These are phyloP conservation scores for Hydriomena furcata DNA, from an alignment of 2,888 invertebrate species.

Conservation along the genomic window DNA sequence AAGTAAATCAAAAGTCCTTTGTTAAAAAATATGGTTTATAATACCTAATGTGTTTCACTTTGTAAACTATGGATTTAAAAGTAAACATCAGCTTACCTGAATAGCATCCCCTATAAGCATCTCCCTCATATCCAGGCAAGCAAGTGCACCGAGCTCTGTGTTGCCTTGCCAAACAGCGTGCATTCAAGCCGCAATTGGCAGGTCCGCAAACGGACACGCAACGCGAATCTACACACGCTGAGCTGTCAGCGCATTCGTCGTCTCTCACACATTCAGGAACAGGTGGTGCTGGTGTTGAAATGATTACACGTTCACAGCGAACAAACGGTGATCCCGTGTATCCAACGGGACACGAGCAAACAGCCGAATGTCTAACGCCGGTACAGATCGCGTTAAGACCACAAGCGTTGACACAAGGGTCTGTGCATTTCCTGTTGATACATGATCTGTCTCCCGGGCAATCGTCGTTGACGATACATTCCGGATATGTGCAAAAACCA, in stretches of 20 bases:
- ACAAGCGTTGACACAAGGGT: constrained; percentile 92
- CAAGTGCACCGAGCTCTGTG: constrained; percentile 93
- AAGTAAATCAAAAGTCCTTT: neutral
- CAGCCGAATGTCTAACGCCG: constrained; percentile 87
- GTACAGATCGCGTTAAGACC: constrained; percentile 94
- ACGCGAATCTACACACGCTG: constrained; percentile 90
- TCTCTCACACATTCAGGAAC: constrained; percentile 90
- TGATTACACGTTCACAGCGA: constrained; percentile 83
- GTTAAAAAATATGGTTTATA: no score
- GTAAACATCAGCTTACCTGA: constrained; percentile 81
- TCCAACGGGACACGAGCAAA: constrained; percentile 91
- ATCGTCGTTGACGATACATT: constrained; percentile 94
- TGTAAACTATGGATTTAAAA: no score
- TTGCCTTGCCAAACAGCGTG: constrained; percentile 89
- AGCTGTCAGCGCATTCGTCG: constrained; percentile 91
- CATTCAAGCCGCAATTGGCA: constrained; percentile 89
- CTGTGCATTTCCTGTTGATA: constrained; percentile 91
- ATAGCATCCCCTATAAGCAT: constrained; percentile 90
- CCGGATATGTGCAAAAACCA: constrained; percentile 89
- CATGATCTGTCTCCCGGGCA: constrained; percentile 92
- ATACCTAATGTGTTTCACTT: no score
- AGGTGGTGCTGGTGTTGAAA: constrained; percentile 69
- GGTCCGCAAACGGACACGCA: constrained; percentile 90
- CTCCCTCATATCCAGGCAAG: constrained; percentile 91
- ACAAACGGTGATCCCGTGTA: constrained; percentile 91